phyloP scores from a whole-genome alignment of 2,113 vertebrate species.

The Lipophrys pholis region DNA sequence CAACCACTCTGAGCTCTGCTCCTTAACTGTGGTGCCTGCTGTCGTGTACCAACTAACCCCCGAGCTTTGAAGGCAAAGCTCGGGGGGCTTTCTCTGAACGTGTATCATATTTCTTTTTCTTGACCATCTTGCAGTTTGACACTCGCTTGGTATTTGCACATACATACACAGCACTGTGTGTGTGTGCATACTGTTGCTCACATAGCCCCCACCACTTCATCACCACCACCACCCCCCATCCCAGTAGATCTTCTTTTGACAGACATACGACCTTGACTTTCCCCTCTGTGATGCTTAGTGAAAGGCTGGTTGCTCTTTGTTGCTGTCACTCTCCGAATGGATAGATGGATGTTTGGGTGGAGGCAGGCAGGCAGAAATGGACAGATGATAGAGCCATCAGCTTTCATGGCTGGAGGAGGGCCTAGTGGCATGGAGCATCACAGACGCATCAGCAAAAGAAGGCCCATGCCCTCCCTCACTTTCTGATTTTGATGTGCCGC shows the following conservation, averaged over 20 bases:
- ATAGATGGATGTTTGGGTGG: slow-evolving; percentile 72
- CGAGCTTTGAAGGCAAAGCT: slow-evolving; percentile 46
- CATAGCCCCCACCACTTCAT: neutral
- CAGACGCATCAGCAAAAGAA: slow-evolving; percentile 34
- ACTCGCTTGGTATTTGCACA: slow-evolving; percentile 16
- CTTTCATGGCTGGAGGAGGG: slow-evolving; percentile 53
- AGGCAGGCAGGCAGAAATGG: slow-evolving; percentile 47
- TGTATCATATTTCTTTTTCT: slow-evolving; percentile 37
- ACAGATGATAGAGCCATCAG: slow-evolving; percentile 78
- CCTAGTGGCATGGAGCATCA: slow-evolving; percentile 63
- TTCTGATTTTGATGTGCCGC: slow-evolving; percentile 41
- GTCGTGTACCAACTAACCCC: slow-evolving; percentile 47
- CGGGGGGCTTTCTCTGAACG: slow-evolving; percentile 33
- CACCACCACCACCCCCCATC: neutral
- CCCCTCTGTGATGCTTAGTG: slow-evolving; percentile 59
- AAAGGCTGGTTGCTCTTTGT: slow-evolving; percentile 56
- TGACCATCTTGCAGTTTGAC: slow-evolving; percentile 52
- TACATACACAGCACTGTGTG: slow-evolving; percentile 16
- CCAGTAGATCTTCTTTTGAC: slow-evolving; percentile 61
- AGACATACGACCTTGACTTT: slow-evolving; percentile 73
- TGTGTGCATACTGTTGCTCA: slow-evolving; percentile 16
- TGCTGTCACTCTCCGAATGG: slow-evolving; percentile 70
- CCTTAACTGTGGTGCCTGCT: slow-evolving; percentile 44
- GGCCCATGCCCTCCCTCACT: neutral
- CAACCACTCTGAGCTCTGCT: slow-evolving; percentile 40